Percentiles rank a stretch among this genome's conserved stretches.
These are phyloP conservation scores for Tineola bisselliella DNA, from an alignment of 2,888 invertebrate species.

Conservation along the genomic window DNA sequence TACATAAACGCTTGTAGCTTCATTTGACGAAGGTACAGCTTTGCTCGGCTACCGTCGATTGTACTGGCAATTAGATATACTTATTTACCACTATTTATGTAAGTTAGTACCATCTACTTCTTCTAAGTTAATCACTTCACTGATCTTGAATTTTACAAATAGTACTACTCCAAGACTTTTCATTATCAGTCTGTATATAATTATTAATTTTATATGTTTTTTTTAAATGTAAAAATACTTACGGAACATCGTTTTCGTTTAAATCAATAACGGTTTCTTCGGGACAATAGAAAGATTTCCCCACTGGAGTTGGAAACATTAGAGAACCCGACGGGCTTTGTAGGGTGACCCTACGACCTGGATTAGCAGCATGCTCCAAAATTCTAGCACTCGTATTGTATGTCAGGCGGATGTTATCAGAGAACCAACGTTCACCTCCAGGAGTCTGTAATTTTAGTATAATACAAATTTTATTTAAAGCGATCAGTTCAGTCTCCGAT, in stretches of 20 bases:
- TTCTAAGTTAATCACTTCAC: too few species aligned
- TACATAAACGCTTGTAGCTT: conserved; percentile 90
- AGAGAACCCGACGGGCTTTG: conserved; percentile 69
- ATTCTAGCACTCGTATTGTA: conserved; percentile 75
- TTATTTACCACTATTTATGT: background rate
- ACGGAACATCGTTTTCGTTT: conserved; percentile 60
- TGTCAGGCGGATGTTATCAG: conserved; percentile 77
- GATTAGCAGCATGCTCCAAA: conserved; percentile 69
- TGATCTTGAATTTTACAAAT: too few species aligned
- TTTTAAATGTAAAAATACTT: too few species aligned
- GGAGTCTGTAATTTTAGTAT: conserved; percentile 72
- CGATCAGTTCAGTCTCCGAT: too few species aligned
- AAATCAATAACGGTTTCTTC: conserved; percentile 75
- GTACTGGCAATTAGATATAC: background rate
- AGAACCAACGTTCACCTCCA: conserved; percentile 90
- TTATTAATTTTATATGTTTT: too few species aligned
- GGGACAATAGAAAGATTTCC: conserved; percentile 82
- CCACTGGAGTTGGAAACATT: conserved; percentile 86
- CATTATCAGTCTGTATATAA: too few species aligned
- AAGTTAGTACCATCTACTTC: too few species aligned
- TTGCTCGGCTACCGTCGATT: conserved; percentile 58
- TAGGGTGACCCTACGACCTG: conserved; percentile 59
- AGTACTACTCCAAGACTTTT: too few species aligned
- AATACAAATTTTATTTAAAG: too few species aligned
- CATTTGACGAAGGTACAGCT: conserved; percentile 73